These are phyloP conservation scores for Perithous albicinctus DNA, from an alignment of 2,888 invertebrate genomes.

Conservation along the genomic window DNA sequence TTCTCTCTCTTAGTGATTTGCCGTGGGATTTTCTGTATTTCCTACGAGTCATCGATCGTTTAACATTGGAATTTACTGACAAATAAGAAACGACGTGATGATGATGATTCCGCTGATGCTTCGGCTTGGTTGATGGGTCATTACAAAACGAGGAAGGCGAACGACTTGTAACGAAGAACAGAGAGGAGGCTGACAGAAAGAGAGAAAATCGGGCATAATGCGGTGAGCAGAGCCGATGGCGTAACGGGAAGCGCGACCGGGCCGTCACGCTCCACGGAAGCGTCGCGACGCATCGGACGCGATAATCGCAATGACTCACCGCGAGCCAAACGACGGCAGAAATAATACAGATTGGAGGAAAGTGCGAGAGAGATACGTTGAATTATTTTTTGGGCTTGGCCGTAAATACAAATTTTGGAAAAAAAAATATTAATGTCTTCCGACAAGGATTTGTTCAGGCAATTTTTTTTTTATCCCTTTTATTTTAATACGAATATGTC, in stretches of 20 bases:
- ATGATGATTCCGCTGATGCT: neutral
- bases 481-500: too few relatives aligned
- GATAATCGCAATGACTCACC: slow-evolving; percentile 56
- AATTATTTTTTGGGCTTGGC: slow-evolving; percentile 35
- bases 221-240: slow-evolving; percentile 30
- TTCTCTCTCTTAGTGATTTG: neutral
- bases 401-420: neutral
- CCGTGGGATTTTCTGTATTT: slow-evolving; percentile 4
- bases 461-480: too few relatives aligned
- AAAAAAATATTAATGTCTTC: too few relatives aligned
- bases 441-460: too few relatives aligned
- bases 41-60: slow-evolving; percentile 24
- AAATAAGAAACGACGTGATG: neutral
- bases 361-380: neutral
- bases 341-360: neutral
- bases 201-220: slow-evolving; percentile 1
- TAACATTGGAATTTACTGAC: slow-evolving; percentile 8
- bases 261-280: slow-evolving; percentile 59
- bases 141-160: slow-evolving; percentile 4
- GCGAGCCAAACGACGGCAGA: slow-evolving; percentile 15
- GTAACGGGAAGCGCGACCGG: slow-evolving; percentile 55
- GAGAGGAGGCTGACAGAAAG: neutral
- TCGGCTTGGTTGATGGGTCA: slow-evolving; percentile 1
- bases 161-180: slow-evolving; percentile 1
- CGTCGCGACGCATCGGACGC: slow-evolving; percentile 54